These are phyloP conservation scores for Tinea pellionella DNA, from an alignment of 2,888 invertebrate species.

Conservation along the genomic window DNA sequence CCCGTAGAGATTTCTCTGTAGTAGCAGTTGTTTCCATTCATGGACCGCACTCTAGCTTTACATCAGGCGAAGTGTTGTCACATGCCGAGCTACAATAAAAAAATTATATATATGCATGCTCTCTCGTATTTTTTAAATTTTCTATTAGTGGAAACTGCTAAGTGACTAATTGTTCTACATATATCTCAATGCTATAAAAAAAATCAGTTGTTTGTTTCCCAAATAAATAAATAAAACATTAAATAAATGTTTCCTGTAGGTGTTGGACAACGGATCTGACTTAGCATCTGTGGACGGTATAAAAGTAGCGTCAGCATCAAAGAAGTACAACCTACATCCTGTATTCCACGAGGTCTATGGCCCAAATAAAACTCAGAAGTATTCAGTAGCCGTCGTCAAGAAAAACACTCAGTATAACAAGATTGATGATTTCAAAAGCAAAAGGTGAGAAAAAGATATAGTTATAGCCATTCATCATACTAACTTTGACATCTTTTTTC, in stretches of 20 bases:
- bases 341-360: slow-evolving; percentile 74
- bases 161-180: too few relatives aligned
- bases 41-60: too few relatives aligned
- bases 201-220: too few relatives aligned
- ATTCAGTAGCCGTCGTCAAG: slow-evolving; percentile 76
- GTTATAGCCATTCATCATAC: slow-evolving; percentile 25
- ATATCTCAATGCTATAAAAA: too few relatives aligned
- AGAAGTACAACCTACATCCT: slow-evolving; percentile 70
- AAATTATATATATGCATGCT: too few relatives aligned
- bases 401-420: slow-evolving; percentile 65
- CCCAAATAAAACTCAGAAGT: slow-evolving; percentile 60
- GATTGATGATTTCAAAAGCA: slow-evolving; percentile 72
- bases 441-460: slow-evolving; percentile 70
- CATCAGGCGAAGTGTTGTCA: too few relatives aligned
- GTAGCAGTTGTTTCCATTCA: too few relatives aligned
- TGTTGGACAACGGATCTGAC: slow-evolving; percentile 78
- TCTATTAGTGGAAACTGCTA: too few relatives aligned
- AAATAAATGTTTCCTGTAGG: slow-evolving; percentile 33
- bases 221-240: too few relatives aligned
- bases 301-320: slow-evolving; percentile 59
- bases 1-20: too few relatives aligned
- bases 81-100: too few relatives aligned
- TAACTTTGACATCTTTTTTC: background rate
- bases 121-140: too few relatives aligned
- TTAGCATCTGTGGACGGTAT: slow-evolving; percentile 76